Conservation (phyloP, 2,797 vertebrate species). For the Malurus leucopterus region DNA sequence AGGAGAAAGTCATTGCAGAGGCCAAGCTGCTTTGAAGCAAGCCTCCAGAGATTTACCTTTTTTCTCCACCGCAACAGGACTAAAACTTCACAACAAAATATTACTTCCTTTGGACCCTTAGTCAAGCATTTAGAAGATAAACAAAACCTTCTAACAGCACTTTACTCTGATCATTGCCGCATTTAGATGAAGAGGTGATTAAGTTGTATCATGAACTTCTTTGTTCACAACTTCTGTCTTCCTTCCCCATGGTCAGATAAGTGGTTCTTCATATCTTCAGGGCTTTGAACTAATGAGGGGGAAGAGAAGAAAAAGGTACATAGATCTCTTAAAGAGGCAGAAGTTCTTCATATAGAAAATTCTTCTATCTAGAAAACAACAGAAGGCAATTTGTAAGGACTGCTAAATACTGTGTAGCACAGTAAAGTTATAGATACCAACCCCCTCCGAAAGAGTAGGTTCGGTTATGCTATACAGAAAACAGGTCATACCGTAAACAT, state of each 20-base stretch:
- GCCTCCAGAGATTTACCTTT: background rate
- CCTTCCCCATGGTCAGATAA: slow-evolving; percentile 23
- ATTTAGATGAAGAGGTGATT: background rate
- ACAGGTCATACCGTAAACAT: background rate
- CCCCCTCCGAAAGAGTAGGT: background rate
- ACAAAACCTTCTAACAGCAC: background rate
- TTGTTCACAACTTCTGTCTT: slow-evolving; percentile 34
- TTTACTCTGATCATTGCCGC: background rate
- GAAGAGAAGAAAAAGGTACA: background rate
- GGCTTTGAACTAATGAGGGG: slow-evolving; percentile 48
- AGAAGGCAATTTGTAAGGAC: background rate
- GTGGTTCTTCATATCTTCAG: slow-evolving; percentile 20
- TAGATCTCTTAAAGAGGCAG: background rate
- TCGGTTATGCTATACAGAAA: background rate
- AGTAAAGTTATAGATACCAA: background rate
- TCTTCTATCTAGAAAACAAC: background rate
- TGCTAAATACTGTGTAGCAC: background rate
- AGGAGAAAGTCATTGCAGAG: background rate
- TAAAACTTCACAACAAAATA: slow-evolving; percentile 9
- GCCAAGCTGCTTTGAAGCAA: background rate
- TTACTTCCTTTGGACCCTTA: background rate
- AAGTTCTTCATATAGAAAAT: background rate
- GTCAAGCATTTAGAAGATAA: background rate
- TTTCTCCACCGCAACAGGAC: slow-evolving; percentile 12
- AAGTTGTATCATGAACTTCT: background rate